Evolutionary conservation across 2,113 vertebrate species (phyloP), one percentile per base, ranked within the genome.

Genomic region (Heliornis fulica): DNA sequence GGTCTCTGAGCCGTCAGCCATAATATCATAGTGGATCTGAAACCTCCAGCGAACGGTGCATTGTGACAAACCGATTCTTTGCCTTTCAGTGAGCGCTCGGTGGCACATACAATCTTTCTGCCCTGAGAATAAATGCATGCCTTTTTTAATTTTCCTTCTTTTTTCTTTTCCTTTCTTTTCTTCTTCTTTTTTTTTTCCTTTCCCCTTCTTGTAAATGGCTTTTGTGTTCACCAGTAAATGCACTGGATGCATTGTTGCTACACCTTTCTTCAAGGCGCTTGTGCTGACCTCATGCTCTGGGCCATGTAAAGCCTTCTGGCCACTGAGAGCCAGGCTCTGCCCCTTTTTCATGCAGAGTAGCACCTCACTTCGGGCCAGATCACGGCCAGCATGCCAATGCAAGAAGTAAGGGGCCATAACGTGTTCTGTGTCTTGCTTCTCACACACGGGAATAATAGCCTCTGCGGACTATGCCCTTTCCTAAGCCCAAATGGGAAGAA

Each of bases 271-370:
- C 72, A 79, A 92, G 80, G 56, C 25, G 28, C 48, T 96, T 87
- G 83, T 68, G 87, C 76, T 95, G 92, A 93, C 85, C 96, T 96
- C 90, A 89, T 95, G 83, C 90, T 95, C 90, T 68, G 76, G 90
- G 64, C 92, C 93, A 87, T 89, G 76, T 92, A 92, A 94, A 97
- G 64, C 85, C 90, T 96, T 96, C 93, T 96, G 92, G 90, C 50
- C 72, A 84, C 64, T 21, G 56, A 65, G 54, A 76, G 78, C 84
- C 79, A 61, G 85, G 75, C 90, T 96, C 90, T 97, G 87, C 72
- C 85, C 90, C 86, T 89, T 94, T 95, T 89, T 95, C 74, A 94
- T 95, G 94, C 92, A 94, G 96, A 96, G 83, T 71, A 83, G 90
- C 90, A 96, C 93, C 88, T 96, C 92, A 90, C 56, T 93, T 85